phyloP scores from a whole-genome alignment of 1,140 invertebrate genomes.

The Drosophila insularis region DNA sequence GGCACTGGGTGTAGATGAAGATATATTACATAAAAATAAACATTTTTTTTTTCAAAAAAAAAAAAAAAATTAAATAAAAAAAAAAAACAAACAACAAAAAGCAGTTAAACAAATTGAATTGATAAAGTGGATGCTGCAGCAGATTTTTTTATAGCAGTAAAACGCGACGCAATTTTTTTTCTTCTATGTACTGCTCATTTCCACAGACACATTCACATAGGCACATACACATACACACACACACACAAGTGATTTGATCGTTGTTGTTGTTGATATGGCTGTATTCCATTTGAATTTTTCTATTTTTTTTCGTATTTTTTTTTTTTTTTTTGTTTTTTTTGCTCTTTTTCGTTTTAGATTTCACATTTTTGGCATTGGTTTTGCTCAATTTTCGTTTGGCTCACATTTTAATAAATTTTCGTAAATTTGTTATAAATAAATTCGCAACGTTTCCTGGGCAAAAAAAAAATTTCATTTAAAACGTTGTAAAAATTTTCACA shows the following conservation, averaged over 20 bases:
- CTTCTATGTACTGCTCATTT: slow-evolving; percentile 25
- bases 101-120: slow-evolving; percentile 25
- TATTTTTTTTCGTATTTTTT: slow-evolving; percentile 3
- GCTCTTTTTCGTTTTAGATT: slow-evolving; percentile 41
- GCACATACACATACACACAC: slow-evolving; percentile 22
- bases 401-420: slow-evolving; percentile 57
- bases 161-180: slow-evolving; percentile 69
- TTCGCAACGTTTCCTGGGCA: slow-evolving; percentile 57
- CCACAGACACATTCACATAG: slow-evolving; percentile 12
- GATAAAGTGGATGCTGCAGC: neutral
- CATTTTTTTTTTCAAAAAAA: neutral
- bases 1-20: neutral
- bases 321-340: slow-evolving; percentile 13
- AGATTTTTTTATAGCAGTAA: slow-evolving; percentile 21
- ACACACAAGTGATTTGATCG: slow-evolving; percentile 24
- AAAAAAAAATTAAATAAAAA: neutral
- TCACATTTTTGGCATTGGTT: slow-evolving; percentile 58
- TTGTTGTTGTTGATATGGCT: slow-evolving; percentile 1
- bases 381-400: slow-evolving; percentile 43
- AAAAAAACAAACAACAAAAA: slow-evolving; percentile 29
- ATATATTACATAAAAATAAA: slow-evolving; percentile 5
- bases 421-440: slow-evolving; percentile 66
- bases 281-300: slow-evolving; percentile 14
- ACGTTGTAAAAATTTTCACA: slow-evolving; percentile 68
- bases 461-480: slow-evolving; percentile 24